These are phyloP conservation scores for Colinus virginianus DNA, from an alignment of 2,113 vertebrate species.

Conservation along the genomic window DNA sequence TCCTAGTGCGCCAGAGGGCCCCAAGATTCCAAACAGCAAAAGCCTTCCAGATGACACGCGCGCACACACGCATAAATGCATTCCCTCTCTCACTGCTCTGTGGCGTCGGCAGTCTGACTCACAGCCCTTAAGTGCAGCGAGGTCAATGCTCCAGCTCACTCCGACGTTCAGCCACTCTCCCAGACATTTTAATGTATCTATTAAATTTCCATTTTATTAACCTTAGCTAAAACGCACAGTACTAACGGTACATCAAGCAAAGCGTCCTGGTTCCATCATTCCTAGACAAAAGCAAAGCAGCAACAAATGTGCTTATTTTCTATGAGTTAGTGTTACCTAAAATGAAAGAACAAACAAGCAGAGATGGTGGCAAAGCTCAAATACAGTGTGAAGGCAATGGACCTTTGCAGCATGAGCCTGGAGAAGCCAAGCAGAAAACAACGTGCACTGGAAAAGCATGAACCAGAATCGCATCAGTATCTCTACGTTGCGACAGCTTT, in stretches of 20 bases:
- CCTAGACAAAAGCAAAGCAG: constrained; percentile 41
- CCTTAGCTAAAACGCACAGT: constrained; percentile 59
- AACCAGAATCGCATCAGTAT: neutral
- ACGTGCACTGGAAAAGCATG: accelerated
- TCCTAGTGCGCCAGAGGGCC: constrained; percentile 15
- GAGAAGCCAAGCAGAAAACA: neutral
- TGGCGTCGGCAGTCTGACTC: constrained; percentile 74
- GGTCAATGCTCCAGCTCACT: constrained; percentile 62
- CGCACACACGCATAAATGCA: neutral
- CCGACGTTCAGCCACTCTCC: constrained; percentile 33
- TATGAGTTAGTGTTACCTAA: constrained; percentile 37
- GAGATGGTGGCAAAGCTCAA: no score
- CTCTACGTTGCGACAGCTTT: neutral
- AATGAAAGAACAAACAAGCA: neutral
- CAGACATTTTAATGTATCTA: constrained; percentile 76
- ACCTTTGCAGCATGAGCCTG: neutral
- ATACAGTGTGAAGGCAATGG: neutral
- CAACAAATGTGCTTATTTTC: constrained; percentile 34
- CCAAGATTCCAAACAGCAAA: constrained; percentile 7
- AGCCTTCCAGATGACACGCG: constrained; percentile 25
- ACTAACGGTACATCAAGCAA: constrained; percentile 59
- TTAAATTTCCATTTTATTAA: constrained; percentile 78
- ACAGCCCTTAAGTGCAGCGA: constrained; percentile 69
- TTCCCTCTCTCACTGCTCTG: neutral
- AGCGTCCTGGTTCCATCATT: constrained; percentile 69